These are phyloP conservation scores for Hypotaenidia okinawae DNA, from an alignment of 2,797 vertebrate species.

Conservation along the genomic window DNA sequence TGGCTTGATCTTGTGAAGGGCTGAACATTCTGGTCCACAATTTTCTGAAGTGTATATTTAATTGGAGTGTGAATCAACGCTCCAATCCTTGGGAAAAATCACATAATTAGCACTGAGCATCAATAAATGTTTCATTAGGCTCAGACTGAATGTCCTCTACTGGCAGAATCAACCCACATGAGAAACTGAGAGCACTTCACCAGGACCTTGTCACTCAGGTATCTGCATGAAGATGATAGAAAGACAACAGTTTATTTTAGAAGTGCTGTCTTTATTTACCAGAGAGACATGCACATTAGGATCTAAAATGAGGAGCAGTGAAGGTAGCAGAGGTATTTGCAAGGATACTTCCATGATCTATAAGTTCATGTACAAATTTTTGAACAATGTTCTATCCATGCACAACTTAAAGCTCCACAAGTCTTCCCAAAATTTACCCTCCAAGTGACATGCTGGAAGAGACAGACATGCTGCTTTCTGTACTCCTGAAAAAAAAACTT, in stretches of 20 bases:
- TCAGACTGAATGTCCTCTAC: not conserved
- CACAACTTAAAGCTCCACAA: not conserved
- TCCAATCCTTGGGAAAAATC: not conserved
- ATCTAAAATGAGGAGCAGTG: not conserved
- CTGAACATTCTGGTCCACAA: not conserved
- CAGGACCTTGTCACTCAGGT: not conserved
- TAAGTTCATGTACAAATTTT: not conserved
- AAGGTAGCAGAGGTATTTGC: not conserved
- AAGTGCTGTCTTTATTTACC: not conserved
- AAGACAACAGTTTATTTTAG: not conserved
- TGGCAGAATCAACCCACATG: not conserved
- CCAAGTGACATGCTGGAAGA: rapidly evolving
- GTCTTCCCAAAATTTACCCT: not conserved
- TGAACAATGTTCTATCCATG: not conserved
- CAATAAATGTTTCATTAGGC: not conserved
- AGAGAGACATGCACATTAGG: not conserved
- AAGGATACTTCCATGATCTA: not conserved
- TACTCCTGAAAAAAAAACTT: not conserved
- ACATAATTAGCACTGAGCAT: not conserved
- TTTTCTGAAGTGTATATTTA: not conserved
- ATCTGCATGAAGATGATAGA: not conserved
- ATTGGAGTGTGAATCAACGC: not conserved
- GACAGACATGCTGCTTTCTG: not conserved
- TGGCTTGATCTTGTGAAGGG: not conserved
- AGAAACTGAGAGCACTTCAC: not conserved